These are phyloP conservation scores for Polypedilum vanderplanki DNA, from an alignment of 1,140 invertebrate species.

Conservation along the genomic window DNA sequence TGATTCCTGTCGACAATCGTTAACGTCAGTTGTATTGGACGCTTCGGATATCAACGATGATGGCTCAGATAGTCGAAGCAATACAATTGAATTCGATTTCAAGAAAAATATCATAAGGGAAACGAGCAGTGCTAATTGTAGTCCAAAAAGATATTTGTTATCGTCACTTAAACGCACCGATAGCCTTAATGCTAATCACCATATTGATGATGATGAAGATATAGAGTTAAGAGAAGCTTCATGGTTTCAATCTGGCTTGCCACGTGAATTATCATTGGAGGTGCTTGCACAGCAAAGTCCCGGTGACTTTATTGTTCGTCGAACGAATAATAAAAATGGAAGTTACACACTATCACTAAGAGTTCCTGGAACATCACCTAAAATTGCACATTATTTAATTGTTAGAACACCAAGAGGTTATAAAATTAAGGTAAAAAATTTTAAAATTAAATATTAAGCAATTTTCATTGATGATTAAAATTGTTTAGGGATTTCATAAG, in stretches of 20 bases:
- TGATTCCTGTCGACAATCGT: slow-evolving; percentile 21
- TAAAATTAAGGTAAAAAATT: slow-evolving; percentile 74
- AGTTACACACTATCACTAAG: slow-evolving; percentile 85
- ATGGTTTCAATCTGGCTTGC: slow-evolving; percentile 89
- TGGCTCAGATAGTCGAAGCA: neutral
- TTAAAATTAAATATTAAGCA: neutral
- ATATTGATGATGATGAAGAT: slow-evolving; percentile 49
- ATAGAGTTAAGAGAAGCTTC: slow-evolving; percentile 69
- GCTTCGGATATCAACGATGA: neutral
- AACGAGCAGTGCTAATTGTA: slow-evolving; percentile 25
- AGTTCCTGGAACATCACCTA: slow-evolving; percentile 52
- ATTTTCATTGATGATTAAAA: slow-evolving; percentile 31
- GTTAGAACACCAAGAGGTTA: slow-evolving; percentile 78
- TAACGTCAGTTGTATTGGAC: slow-evolving; percentile 21
- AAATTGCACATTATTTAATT: slow-evolving; percentile 87
- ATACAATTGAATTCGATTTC: slow-evolving; percentile 7
- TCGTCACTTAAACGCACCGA: slow-evolving; percentile 14
- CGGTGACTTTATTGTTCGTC: slow-evolving; percentile 85
- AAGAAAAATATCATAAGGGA: neutral
- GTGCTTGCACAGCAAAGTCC: slow-evolving; percentile 79
- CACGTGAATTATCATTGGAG: slow-evolving; percentile 70
- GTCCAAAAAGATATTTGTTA: neutral
- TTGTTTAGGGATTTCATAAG: slow-evolving; percentile 80
- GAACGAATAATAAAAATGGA: slow-evolving; percentile 81
- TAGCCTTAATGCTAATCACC: slow-evolving; percentile 26